Conservation (phyloP, 2,888 invertebrate species). For the Sarcophaga carnaria region DNA sequence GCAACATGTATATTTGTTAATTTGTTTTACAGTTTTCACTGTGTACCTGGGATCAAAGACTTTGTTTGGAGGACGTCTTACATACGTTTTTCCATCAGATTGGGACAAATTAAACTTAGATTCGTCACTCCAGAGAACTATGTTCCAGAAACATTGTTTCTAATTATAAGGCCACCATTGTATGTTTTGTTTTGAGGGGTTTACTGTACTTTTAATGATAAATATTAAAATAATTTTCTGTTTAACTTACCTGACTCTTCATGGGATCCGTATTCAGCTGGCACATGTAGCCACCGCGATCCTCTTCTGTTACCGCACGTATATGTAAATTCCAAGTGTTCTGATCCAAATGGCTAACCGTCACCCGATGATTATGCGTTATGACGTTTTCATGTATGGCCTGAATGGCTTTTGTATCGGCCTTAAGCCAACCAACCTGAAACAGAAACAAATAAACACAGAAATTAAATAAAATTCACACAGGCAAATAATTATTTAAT, state of each 20-base stretch:
- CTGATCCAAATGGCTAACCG: constrained; percentile 92
- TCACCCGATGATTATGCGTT: constrained; percentile 93
- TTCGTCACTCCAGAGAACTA: too few relatives aligned
- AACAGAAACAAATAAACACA: constrained; percentile 51
- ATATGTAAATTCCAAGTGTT: constrained; percentile 95
- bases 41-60: too few relatives aligned
- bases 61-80: too few relatives aligned
- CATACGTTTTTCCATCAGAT: too few relatives aligned
- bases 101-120: too few relatives aligned
- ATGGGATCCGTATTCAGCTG: constrained; percentile 97
- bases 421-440: constrained; percentile 96
- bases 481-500: neutral
- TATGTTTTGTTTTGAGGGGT: too few relatives aligned
- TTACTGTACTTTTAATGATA: too few relatives aligned
- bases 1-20: too few relatives aligned
- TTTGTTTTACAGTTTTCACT: too few relatives aligned
- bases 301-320: constrained; percentile 92
- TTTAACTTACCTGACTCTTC: constrained; percentile 96
- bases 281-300: constrained; percentile 95
- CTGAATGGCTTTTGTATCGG: constrained; percentile 95
- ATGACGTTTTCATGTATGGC: constrained; percentile 96
- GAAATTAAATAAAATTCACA: constrained; percentile 25
- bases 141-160: too few relatives aligned
- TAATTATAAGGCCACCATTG: too few relatives aligned
- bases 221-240: neutral